Percentiles rank a stretch among this genome's conserved stretches.
Conservation (phyloP, 2,797 vertebrate genomes). For the Poeciliopsis infans region DNA sequence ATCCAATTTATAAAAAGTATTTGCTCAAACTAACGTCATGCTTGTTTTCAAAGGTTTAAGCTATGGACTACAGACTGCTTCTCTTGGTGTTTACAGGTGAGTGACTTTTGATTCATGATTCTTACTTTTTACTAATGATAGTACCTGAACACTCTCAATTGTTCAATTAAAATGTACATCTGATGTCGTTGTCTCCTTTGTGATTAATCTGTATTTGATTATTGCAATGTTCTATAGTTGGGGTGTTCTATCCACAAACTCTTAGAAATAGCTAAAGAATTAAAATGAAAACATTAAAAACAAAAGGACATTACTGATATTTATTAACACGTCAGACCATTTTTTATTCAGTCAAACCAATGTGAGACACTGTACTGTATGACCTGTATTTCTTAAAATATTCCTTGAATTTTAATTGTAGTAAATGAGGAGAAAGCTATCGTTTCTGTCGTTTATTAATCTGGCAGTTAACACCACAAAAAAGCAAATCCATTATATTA, state of each 20-base stretch:
- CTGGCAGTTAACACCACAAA: not conserved
- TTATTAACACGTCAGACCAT: not conserved
- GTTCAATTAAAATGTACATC: not conserved
- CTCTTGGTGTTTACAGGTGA: slow-evolving; percentile 43
- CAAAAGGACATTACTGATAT: not conserved
- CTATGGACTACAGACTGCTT: slow-evolving; percentile 35
- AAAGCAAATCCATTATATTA: not conserved
- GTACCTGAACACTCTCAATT: not conserved
- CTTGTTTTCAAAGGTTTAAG: slow-evolving; percentile 22
- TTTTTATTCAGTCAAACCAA: not conserved
- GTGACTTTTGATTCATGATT: slow-evolving; percentile 6
- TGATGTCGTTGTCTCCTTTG: not conserved
- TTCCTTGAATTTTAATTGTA: not conserved
- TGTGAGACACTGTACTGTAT: not conserved
- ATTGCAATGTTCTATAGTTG: not conserved
- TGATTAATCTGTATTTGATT: not conserved
- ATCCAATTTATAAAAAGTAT: not conserved
- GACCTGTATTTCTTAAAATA: not conserved
- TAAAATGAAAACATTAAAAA: too few species aligned
- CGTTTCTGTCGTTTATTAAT: not conserved
- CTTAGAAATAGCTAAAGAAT: too few species aligned
- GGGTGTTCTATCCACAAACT: not conserved
- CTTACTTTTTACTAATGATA: not conserved
- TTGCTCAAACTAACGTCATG: not conserved
- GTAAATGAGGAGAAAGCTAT: not conserved